Evolutionary conservation across 2,888 invertebrate genomes (phyloP).

Genomic region (Pheosia tremula): DNA sequence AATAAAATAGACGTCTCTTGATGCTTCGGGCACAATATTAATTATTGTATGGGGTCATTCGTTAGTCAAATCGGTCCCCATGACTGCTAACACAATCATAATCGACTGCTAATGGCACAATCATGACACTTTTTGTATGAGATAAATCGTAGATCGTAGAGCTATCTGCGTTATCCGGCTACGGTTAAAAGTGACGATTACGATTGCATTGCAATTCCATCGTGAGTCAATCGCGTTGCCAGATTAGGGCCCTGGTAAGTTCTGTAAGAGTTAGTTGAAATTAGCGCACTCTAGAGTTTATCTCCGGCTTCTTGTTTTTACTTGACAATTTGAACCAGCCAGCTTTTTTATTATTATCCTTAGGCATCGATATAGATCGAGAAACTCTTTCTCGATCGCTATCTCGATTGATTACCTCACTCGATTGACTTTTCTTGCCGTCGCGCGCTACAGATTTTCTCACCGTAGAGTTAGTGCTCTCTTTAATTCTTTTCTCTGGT

Average conservation of each 20-base stretch:
- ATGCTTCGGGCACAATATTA: too few species aligned
- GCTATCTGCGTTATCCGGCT: too few species aligned
- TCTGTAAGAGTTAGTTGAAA: slow-evolving; percentile 1
- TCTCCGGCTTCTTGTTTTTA: slow-evolving; percentile 74
- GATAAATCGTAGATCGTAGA: too few species aligned
- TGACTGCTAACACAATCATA: too few species aligned
- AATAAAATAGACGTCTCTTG: too few species aligned
- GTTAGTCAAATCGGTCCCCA: not conserved
- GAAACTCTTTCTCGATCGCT: slow-evolving; percentile 80
- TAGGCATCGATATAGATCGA: slow-evolving; percentile 89
- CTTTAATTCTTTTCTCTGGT: slow-evolving; percentile 71
- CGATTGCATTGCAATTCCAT: too few species aligned
- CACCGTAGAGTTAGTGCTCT: slow-evolving; percentile 57
- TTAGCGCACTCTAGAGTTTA: slow-evolving; percentile 73
- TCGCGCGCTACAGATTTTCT: slow-evolving; percentile 70
- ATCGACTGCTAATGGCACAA: too few species aligned
- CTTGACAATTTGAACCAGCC: slow-evolving; percentile 89
- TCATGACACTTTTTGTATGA: too few species aligned
- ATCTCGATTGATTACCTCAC: slow-evolving; percentile 85
- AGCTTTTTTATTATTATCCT: slow-evolving; percentile 88
- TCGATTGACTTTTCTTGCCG: slow-evolving; percentile 84
- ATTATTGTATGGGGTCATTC: too few species aligned
- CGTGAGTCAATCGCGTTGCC: too few species aligned
- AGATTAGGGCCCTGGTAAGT: not conserved
- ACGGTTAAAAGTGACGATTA: too few species aligned